These are phyloP conservation scores for Drosophila multiciliata DNA, from an alignment of 2,888 invertebrate genomes.

Conservation along the genomic window DNA sequence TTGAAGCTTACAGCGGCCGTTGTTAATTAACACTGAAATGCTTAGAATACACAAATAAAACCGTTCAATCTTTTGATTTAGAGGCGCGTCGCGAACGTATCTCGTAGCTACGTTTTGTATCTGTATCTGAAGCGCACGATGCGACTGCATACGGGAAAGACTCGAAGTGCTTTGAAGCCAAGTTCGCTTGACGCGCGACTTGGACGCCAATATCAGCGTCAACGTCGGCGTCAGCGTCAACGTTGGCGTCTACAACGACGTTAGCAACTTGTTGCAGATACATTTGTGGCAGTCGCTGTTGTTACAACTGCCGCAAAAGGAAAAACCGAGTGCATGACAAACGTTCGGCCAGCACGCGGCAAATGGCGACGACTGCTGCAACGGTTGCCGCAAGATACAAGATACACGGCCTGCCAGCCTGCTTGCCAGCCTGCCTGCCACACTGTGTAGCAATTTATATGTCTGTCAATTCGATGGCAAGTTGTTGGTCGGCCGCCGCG, in stretches of 20 bases:
- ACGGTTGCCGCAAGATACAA: conserved; percentile 63
- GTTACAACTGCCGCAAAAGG: conserved; percentile 72
- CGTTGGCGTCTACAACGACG: conserved; percentile 19
- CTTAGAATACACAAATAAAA: conserved; percentile 12
- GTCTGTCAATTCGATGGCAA: conserved; percentile 75
- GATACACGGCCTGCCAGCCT: conserved; percentile 51
- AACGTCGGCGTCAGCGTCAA: conserved; percentile 10
- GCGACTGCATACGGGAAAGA: conserved; percentile 77
- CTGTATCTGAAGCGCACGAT: conserved; percentile 44
- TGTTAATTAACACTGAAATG: conserved; percentile 28
- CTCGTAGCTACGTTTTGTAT: conserved; percentile 31
- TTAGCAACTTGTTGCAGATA: conserved; percentile 81
- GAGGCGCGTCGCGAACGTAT: conserved; percentile 53
- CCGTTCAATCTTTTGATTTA: conserved; percentile 8
- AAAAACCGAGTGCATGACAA: conserved; percentile 78
- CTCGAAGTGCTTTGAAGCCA: conserved; percentile 74
- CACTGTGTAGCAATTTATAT: conserved; percentile 71
- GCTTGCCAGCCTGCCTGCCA: conserved; percentile 24
- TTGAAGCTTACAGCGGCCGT: conserved; percentile 40
- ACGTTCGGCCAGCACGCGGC: conserved; percentile 74
- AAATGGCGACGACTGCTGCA: conserved; percentile 1
- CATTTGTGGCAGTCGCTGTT: conserved; percentile 61
- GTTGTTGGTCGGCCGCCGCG: conserved; percentile 44
- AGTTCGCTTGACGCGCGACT: conserved; percentile 62
- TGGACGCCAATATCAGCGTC: conserved; percentile 21